phyloP scores from a whole-genome alignment of 2,888 invertebrate species.

The Caenorhabditis uteleia region DNA sequence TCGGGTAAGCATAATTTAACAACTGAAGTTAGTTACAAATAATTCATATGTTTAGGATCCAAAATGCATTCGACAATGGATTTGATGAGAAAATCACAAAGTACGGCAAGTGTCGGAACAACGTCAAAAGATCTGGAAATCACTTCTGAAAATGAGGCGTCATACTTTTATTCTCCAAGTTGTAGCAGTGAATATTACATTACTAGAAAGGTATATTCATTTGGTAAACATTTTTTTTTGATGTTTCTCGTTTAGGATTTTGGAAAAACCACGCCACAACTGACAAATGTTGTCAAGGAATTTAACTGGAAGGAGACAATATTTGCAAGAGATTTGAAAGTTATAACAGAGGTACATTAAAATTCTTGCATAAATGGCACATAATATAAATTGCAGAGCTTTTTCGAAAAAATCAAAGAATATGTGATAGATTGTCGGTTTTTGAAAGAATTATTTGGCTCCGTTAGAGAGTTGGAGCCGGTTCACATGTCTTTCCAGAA shows the following conservation, averaged over 20 bases:
- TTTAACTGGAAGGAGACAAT: constrained; percentile 50
- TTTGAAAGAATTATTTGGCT: constrained; percentile 34
- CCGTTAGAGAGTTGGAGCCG: constrained; percentile 21
- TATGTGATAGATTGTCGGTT: constrained; percentile 20
- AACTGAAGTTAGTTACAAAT: background rate
- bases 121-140: constrained; percentile 24
- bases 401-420: constrained; percentile 31
- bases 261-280: constrained; percentile 22
- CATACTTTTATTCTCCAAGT: constrained; percentile 17
- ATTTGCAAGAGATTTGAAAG: constrained; percentile 68
- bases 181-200: constrained; percentile 37
- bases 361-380: background rate
- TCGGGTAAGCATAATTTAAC: constrained; percentile 15
- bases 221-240: background rate
- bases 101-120: constrained; percentile 27
- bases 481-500: constrained; percentile 21
- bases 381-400: constrained; percentile 10
- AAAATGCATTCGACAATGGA: background rate
- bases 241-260: constrained; percentile 16
- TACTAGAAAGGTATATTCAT: constrained; percentile 15
- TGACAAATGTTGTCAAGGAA: constrained; percentile 43
- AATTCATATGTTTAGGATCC: background rate
- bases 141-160: constrained; percentile 10
- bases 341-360: constrained; percentile 68
- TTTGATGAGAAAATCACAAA: constrained; percentile 24